Base-by-base conservation (phyloP, 2,888 invertebrate species). In the Pegoplata infirma region DNA sequence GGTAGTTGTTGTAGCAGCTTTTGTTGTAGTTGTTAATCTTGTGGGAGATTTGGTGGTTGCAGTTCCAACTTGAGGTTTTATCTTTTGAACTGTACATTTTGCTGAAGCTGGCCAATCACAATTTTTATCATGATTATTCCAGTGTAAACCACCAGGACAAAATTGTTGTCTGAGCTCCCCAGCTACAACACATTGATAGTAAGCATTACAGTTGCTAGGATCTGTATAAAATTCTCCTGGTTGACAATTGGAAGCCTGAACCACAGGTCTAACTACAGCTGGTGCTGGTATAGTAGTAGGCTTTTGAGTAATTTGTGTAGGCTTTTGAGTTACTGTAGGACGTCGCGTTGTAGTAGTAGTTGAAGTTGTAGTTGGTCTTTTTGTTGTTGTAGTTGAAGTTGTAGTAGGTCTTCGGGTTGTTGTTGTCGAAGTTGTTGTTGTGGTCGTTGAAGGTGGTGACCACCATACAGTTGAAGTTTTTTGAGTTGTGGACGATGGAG, bases 51-150 rank as follows among this genome's bases (percentile, higher is more conserved):
- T 80, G 19, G 81, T 90, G 87, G 72, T 82, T 86, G 7, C 49
- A n/a, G 72, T 85, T 82, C 23, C 87, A 83, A 81, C 90, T 87
- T n/a, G n/a, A n/a, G 46, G 83, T 40, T 46, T 85, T 81, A 76
- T 87, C 86, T 81, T 90, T 88, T 81, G 83, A n/a, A 58, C 84
- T 5, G 75, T 73, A 85, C 96, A 96, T 82, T 93, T 93, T 0
- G 95, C 95, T 36, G 91, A 91, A 51, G 90, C 90, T 0, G 96
- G 96, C 96, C 96, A 96, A 86, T 96, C 96, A 84, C 96, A 96
- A 47, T 94, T 91, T 46, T 91, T 91, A 58, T 91, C 90, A 0
- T 90, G 85, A 19, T 90, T 89, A 82, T 95, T 94, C 96, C 96
- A 97, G 86, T 96, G 95, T 51, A 96, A 88, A 3, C 95, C 95